Percentiles rank a stretch among this genome's conserved stretches.
phyloP scores from a whole-genome alignment of 2,888 invertebrate genomes.

The Xanthorhoe spadicearia region DNA sequence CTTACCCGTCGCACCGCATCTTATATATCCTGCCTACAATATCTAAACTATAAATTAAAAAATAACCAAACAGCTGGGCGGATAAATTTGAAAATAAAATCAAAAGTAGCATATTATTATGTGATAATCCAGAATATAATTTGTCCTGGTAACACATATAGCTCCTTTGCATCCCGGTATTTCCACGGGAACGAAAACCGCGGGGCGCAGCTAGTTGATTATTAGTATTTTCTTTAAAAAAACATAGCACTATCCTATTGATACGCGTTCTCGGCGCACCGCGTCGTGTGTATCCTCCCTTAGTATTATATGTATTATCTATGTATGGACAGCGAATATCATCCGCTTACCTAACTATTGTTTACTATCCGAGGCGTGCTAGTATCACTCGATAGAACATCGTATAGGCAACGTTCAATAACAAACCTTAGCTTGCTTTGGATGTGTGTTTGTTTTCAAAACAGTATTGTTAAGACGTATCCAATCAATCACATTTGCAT shows the following conservation, averaged over 20 bases:
- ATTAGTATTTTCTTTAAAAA: too few species aligned
- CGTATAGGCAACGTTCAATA: constrained; percentile 13
- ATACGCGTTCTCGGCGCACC: background rate
- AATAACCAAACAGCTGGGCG: too few species aligned
- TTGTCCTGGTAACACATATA: too few species aligned
- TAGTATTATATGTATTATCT: constrained; percentile 33
- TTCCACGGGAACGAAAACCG: too few species aligned
- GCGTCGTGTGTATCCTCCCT: constrained; percentile 5
- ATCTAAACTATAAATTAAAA: too few species aligned
- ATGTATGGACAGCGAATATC: constrained; percentile 30
- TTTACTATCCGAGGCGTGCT: constrained; percentile 27
- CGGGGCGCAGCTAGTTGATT: too few species aligned
- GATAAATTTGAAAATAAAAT: too few species aligned
- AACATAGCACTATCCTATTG: too few species aligned
- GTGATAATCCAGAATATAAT: too few species aligned
- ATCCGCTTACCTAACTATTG: constrained; percentile 37
- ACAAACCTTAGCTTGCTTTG: constrained; percentile 4
- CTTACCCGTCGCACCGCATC: background rate
- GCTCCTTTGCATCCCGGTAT: too few species aligned
- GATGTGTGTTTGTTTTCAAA: constrained; percentile 1
- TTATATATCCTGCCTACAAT: constrained; percentile 1
- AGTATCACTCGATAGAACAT: constrained; percentile 22
- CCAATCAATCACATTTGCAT: background rate
- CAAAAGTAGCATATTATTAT: too few species aligned
- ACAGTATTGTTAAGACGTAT: background rate